A percentile compares a stretch with the other conserved stretches of the same genome.
Evolutionary conservation across 2,113 vertebrate genomes (phyloP).

Genomic region (Forbesichthys papilliferus): DNA sequence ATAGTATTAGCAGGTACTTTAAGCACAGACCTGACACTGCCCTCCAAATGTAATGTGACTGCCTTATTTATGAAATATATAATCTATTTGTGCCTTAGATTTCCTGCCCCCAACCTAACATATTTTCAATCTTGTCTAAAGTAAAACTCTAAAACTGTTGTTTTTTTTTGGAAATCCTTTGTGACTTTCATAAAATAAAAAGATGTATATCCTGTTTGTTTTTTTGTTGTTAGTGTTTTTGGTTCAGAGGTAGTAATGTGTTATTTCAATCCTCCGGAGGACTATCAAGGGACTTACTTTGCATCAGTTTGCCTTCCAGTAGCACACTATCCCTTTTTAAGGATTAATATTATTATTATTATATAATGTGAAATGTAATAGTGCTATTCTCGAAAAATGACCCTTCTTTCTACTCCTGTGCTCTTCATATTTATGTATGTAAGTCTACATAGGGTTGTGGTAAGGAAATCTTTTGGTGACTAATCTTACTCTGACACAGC

Average conservation of each 20-base stretch:
- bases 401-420: not conserved
- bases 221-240: too few relatives aligned
- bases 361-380: not conserved
- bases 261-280: too few relatives aligned
- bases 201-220: too few relatives aligned
- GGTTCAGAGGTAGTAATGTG: too few relatives aligned
- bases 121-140: constrained; percentile 15
- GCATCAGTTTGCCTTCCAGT: too few relatives aligned
- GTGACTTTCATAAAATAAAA: constrained; percentile 3
- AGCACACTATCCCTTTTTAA: not conserved
- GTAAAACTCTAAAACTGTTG: constrained; percentile 3
- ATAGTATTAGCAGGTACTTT: not conserved
- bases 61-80: not conserved
- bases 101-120: not conserved
- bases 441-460: not conserved
- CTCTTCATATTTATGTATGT: not conserved
- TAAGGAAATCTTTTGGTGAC: not conserved
- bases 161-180: not conserved
- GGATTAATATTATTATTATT: not conserved
- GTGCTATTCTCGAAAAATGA: not conserved
- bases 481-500: not conserved
- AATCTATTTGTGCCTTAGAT: not conserved
- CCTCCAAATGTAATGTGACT: not conserved
- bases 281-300: too few relatives aligned
- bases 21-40: not conserved